These are phyloP conservation scores for Agrilus cyanescens DNA, from an alignment of 2,888 invertebrate species.

Conservation along the genomic window DNA sequence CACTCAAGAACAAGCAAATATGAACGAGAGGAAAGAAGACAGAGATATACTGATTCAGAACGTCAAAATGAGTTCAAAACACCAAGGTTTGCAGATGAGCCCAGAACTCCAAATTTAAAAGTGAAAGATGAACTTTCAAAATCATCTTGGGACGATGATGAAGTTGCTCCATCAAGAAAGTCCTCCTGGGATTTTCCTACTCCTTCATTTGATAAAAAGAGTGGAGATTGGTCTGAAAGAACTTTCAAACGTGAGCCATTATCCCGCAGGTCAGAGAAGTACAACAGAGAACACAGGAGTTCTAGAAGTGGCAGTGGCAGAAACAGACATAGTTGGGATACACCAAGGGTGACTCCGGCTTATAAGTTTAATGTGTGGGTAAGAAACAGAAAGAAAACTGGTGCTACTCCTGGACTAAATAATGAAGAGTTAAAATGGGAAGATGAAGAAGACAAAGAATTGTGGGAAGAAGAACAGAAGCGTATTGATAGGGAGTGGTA, in stretches of 20 bases:
- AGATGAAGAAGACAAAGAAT: slow-evolving; percentile 58
- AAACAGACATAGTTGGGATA: slow-evolving; percentile 44
- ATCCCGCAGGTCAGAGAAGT: slow-evolving; percentile 23
- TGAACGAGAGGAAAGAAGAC: slow-evolving; percentile 23
- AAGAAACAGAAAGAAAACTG: slow-evolving; percentile 51
- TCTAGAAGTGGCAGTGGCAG: slow-evolving; percentile 27
- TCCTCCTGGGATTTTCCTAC: slow-evolving; percentile 93
- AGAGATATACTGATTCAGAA: slow-evolving; percentile 23
- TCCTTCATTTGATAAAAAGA: slow-evolving; percentile 47
- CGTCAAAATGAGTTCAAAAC: slow-evolving; percentile 24
- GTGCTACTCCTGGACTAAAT: slow-evolving; percentile 48
- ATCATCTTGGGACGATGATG: slow-evolving; percentile 64
- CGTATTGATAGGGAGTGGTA: slow-evolving; percentile 95
- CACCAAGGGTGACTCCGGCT: slow-evolving; percentile 75
- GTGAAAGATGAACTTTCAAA: slow-evolving; percentile 52
- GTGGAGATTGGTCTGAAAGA: slow-evolving; percentile 30
- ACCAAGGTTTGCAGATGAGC: slow-evolving; percentile 71
- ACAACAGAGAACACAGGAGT: slow-evolving; percentile 35
- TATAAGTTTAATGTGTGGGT: slow-evolving; percentile 77
- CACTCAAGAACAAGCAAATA: slow-evolving; percentile 25
- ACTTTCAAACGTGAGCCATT: slow-evolving; percentile 14
- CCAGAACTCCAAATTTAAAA: slow-evolving; percentile 65
- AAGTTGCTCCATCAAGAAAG: slow-evolving; percentile 46
- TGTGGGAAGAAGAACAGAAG: slow-evolving; percentile 86
- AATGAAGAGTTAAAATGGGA: slow-evolving; percentile 47